These are phyloP conservation scores for Corythornis vintsioides DNA, from an alignment of 2,113 vertebrate genomes.

Conservation along the genomic window DNA sequence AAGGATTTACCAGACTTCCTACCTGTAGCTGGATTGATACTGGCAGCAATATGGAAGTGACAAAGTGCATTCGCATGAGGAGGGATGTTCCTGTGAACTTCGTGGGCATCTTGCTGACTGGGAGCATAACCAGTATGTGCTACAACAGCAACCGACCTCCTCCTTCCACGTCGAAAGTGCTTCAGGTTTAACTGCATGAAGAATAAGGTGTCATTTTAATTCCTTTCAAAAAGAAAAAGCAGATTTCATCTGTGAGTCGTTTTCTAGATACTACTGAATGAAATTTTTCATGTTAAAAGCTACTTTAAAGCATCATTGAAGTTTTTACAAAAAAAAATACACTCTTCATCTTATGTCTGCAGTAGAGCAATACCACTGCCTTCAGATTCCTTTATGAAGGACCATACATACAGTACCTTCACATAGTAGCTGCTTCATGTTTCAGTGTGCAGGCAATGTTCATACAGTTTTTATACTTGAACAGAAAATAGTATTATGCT, in stretches of 20 bases:
- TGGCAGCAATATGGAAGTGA: constrained; percentile 98
- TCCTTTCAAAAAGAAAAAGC: not conserved
- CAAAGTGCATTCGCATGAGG: constrained; percentile 92
- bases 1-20: not conserved
- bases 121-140: constrained; percentile 85
- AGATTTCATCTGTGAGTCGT: not conserved
- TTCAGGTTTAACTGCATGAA: constrained; percentile 82
- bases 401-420: not conserved
- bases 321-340: not conserved
- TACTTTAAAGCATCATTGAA: not conserved
- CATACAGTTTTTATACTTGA: not conserved
- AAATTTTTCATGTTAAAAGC: not conserved
- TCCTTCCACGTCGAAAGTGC: constrained; percentile 79
- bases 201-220: constrained; percentile 24
- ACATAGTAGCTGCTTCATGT: not conserved
- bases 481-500: not conserved
- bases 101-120: constrained; percentile 87
- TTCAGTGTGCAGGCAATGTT: not conserved
- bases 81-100: constrained; percentile 75
- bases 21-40: constrained; percentile 98
- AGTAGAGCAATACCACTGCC: not conserved
- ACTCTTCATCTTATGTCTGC: not conserved
- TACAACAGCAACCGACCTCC: constrained; percentile 78
- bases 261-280: not conserved
- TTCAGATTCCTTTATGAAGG: not conserved